phyloP scores from a whole-genome alignment of 2,113 vertebrate genomes.

The Malurus alboscapulatus region DNA sequence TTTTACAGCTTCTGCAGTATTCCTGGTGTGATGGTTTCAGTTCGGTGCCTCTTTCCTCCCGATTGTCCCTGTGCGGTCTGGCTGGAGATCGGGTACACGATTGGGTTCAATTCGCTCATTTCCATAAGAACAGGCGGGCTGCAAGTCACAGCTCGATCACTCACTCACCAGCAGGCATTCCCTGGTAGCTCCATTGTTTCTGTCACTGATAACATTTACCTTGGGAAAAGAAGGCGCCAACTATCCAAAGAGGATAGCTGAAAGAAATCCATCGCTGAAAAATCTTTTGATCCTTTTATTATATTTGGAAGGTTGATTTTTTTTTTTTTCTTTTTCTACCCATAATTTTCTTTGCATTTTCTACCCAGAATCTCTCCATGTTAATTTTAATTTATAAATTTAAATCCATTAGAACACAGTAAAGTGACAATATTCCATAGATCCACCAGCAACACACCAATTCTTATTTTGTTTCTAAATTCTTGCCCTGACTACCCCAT shows the following conservation, averaged over 20 bases:
- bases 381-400: not conserved
- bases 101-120: not conserved
- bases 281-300: not conserved
- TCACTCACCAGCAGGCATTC: not conserved
- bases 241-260: not conserved
- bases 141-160: not conserved
- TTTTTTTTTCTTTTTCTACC: not conserved
- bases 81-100: not conserved
- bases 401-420: fast-evolving
- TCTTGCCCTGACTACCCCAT: not conserved
- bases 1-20: not conserved
- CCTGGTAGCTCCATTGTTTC: not conserved
- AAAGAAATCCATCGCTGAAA: not conserved
- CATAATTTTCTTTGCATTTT: not conserved
- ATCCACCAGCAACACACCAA: not conserved
- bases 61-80: not conserved
- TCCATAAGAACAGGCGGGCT: not conserved
- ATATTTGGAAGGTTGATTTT: not conserved
- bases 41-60: not conserved
- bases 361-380: not conserved
- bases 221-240: not conserved
- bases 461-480: not conserved
- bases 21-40: not conserved
- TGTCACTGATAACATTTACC: not conserved
- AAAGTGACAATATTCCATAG: not conserved